Evolutionary conservation across 1,140 invertebrate species (phyloP), one percentile per base, ranked within the genome.

Genomic region (Caenorhabditis brenneri): DNA sequence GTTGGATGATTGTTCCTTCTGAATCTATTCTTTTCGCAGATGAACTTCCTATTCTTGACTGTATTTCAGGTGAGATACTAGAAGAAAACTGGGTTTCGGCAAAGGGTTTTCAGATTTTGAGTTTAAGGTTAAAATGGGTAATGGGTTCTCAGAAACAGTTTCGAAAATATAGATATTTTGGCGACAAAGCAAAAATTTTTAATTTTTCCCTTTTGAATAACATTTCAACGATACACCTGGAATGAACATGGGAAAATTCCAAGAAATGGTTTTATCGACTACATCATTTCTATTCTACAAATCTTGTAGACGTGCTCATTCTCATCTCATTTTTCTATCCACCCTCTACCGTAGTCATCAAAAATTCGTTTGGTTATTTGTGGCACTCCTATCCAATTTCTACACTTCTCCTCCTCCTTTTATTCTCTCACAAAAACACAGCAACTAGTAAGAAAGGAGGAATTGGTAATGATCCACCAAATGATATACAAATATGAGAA

Each of bases 311-410:
- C 65, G 65, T 74, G 65, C 33, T 65, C 58, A 36, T 19, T 36
- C 58, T 58, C 22, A 58, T 33, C 29, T 36, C 12, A 6, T 65
- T 12, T 42, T n/a, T 74, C 36, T 24, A 39, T 39, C 65, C 65
- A 42, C 65, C 65, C 65, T 42, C 65, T 74, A 74, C 65, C 65
- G 65, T 74, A 74, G 65, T 74, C 36, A 74, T 74, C 31, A 65
- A 19, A 36, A 65, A 65, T 65, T 33, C 58, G 31, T 10, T 39
- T 74, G 22, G 33, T 74, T 74, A 74, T 74, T 46, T 74, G 65
- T n/a, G 65, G 33, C 65, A 9, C 29, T 36, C 58, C 29, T 65
- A 36, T 36, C 58, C 29, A 27, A 55, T 55, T 65, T 36, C 58
- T 65, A 15, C 5, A 6, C 49, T 22, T 6, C 19, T 51, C 7